A percentile compares a stretch with the other conserved stretches of the same genome.
Conservation (phyloP, 2,797 vertebrate species). For the Tiaroga cobitis region DNA sequence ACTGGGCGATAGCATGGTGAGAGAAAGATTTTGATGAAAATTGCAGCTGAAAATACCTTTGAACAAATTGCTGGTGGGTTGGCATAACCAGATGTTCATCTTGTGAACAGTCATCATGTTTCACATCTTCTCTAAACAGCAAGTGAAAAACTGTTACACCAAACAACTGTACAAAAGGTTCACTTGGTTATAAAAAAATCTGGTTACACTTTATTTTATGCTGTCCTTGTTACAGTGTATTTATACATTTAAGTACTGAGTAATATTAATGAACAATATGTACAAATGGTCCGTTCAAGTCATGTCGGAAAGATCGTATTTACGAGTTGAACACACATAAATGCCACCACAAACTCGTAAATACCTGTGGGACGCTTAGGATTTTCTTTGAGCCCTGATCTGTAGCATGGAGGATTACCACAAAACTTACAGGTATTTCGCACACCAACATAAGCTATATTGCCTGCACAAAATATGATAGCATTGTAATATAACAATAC, state of each 20-base stretch:
- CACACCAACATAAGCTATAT: not conserved
- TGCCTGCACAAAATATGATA: not conserved
- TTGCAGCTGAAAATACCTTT: conserved; percentile 52
- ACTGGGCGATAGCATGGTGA: conserved; percentile 45
- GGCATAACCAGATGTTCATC: conserved; percentile 59
- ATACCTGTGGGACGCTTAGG: no score
- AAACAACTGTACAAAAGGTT: conserved; percentile 33
- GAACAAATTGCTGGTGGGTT: conserved; percentile 53
- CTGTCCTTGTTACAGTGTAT: not conserved
- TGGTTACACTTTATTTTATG: not conserved
- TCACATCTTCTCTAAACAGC: conserved; percentile 43
- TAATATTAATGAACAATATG: not conserved
- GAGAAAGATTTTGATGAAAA: conserved; percentile 51
- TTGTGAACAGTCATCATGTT: conserved; percentile 48
- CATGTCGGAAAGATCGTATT: no score
- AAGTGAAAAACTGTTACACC: conserved; percentile 44
- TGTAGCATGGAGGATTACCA: not conserved
- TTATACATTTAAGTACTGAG: not conserved
- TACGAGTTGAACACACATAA: no score
- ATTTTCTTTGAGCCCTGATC: not conserved
- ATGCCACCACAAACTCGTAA: not conserved
- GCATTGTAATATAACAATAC: not conserved
- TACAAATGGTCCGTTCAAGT: not conserved
- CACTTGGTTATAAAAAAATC: not conserved
- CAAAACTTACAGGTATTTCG: no score